Evolutionary conservation across 2,113 vertebrate genomes (phyloP), one percentile per base, ranked within the genome.

Genomic region (Glaucomys volans): DNA sequence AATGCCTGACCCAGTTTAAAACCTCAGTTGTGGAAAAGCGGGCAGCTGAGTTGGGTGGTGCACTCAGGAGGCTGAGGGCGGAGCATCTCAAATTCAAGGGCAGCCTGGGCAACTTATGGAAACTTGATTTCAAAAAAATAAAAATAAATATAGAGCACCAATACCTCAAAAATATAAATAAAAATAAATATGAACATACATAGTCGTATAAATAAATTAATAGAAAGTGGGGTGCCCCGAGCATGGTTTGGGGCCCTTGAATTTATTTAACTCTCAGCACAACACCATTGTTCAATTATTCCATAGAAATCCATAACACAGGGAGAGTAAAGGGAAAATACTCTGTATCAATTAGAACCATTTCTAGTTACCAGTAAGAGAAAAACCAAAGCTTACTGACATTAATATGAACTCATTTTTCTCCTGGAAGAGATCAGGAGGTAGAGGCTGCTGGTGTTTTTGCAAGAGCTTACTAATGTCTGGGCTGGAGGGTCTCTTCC

Each of bases 381-480:
- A 62, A 64, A 97, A 59, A 83, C 40, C 52, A 17, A 89, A 85
- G 76, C 86, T 22, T 13, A 52, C 16, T 32, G 42, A 84, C 72
- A 64, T 52, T 40, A 93, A 52, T 54, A 62, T 47, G 26, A 40
- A 67, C 35, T 74, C 74, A 37, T 47, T 93, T 96, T 81, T 77
- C 67, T 88, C 47, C 12, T 8, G 2, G 72, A 37, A 86, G 59
- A 85, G 81, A 10, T 79, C 79, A 67, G 26, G n/a, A 93, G 47
- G 37, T 40, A 1, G 42, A 30, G 35, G 22, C 30, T 64, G 16
- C 64, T 77, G 22, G 20, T 24, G 24, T 37, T 67, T 16, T 50
- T 59, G 77, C 30, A 37, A 57, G 50, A 37, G 18, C 57, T 94
- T 24, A 2, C 28, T 54, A 32, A 62, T 12, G 1, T 26, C 30